phyloP scores from a whole-genome alignment of 2,113 vertebrate species.

The Ictalurus furcatus region DNA sequence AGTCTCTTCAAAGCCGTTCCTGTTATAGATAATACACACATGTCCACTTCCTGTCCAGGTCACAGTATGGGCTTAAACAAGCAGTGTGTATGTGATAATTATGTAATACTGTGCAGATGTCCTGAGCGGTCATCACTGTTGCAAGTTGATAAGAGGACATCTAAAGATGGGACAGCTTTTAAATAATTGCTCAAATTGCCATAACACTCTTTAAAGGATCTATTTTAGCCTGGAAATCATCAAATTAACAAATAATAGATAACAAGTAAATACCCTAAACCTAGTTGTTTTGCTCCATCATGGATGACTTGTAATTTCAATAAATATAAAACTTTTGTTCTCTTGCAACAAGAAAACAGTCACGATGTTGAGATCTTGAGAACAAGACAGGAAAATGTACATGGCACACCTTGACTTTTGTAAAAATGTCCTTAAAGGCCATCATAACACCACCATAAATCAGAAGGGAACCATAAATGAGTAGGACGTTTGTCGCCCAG shows the following conservation, averaged over 20 bases:
- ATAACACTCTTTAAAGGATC: not conserved
- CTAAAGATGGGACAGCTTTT: not conserved
- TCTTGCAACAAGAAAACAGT: not conserved
- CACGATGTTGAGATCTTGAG: not conserved
- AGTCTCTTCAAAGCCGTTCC: not conserved
- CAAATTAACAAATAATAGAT: not conserved
- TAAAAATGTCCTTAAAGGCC: not conserved
- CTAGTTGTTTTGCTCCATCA: not conserved
- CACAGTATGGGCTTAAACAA: not conserved
- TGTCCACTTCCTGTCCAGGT: not conserved
- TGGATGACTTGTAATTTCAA: not conserved
- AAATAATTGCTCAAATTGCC: not conserved
- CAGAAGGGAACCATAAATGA: not conserved
- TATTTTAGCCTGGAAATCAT: not conserved
- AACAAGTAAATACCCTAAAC: not conserved
- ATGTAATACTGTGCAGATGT: not conserved
- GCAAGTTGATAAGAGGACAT: not conserved
- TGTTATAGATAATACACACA: not conserved
- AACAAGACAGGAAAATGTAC: not conserved
- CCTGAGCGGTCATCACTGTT: not conserved
- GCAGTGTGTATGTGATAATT: not conserved
- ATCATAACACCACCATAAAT: not conserved
- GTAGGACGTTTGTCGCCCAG: slow-evolving; percentile 12
- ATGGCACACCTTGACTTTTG: not conserved
- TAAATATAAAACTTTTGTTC: not conserved